Percentiles rank a stretch among this genome's conserved stretches.
Conservation (phyloP, 2,113 vertebrate species). For the Passerina amoena region DNA sequence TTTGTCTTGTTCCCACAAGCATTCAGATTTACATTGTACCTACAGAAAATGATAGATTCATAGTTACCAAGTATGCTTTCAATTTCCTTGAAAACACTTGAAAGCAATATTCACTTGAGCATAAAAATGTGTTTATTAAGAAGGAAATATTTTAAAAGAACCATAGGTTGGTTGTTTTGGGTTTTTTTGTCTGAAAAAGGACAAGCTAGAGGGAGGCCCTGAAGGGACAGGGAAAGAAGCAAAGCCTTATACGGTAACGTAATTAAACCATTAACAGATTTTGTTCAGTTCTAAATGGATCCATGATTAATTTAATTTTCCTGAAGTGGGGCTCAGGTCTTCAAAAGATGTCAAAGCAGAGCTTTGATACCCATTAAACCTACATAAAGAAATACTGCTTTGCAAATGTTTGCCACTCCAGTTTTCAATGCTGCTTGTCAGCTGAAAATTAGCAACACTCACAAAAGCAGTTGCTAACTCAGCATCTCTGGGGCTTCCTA, state of each 20-base stretch:
- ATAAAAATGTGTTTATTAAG: neutral
- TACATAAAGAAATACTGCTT: neutral
- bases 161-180: neutral
- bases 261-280: conserved; percentile 3
- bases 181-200: neutral
- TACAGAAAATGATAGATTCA: neutral
- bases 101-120: neutral
- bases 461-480: neutral
- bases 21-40: neutral
- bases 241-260: neutral
- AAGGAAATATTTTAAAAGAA: neutral
- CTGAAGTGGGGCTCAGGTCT: neutral
- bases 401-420: conserved; percentile 2
- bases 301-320: neutral
- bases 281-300: neutral
- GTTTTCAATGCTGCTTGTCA: neutral
- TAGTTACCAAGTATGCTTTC: neutral
- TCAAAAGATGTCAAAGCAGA: neutral
- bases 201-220: neutral
- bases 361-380: neutral
- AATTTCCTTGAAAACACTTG: neutral
- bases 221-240: neutral
- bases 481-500: neutral
- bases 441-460: conserved; percentile 4
- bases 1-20: neutral